Evolutionary conservation across 2,113 vertebrate genomes (phyloP).

Genomic region (Falcunculus frontatus): DNA sequence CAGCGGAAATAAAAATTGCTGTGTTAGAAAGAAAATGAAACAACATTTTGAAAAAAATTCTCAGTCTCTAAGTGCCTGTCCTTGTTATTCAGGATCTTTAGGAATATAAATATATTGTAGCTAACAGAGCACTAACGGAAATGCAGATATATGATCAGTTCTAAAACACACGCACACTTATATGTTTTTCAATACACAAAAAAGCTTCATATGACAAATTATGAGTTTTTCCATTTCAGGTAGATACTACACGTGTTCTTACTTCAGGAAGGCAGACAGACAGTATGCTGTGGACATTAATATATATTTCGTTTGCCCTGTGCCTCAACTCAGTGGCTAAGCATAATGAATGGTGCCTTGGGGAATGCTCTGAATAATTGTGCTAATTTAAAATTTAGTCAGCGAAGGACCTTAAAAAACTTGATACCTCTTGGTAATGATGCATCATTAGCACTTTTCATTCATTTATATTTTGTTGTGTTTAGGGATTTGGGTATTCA

Average conservation of each 20-base stretch:
- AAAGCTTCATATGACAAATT: background rate
- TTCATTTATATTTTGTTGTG: slow-evolving; percentile 78
- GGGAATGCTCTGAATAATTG: slow-evolving; percentile 70
- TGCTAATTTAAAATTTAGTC: slow-evolving; percentile 75
- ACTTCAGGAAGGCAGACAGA: slow-evolving; percentile 15
- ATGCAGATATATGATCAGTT: background rate
- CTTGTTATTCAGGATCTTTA: background rate
- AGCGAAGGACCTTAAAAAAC: slow-evolving; percentile 71
- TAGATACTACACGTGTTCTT: background rate
- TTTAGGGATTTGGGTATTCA: slow-evolving; percentile 72
- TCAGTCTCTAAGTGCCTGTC: background rate
- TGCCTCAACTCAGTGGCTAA: slow-evolving; percentile 39
- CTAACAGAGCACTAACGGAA: background rate
- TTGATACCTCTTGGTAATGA: slow-evolving; percentile 71
- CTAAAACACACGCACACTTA: background rate
- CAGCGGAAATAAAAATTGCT: background rate
- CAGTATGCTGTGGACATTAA: background rate
- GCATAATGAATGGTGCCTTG: slow-evolving; percentile 62
- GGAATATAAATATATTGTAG: background rate
- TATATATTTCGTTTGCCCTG: slow-evolving; percentile 30
- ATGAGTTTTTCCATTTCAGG: background rate
- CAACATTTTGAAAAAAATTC: background rate
- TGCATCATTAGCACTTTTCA: slow-evolving; percentile 69
- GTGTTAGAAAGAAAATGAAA: background rate
- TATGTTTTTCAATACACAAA: background rate